These are phyloP conservation scores for Sebastes matsubarae DNA, from an alignment of 2,797 vertebrate genomes.

Conservation along the genomic window DNA sequence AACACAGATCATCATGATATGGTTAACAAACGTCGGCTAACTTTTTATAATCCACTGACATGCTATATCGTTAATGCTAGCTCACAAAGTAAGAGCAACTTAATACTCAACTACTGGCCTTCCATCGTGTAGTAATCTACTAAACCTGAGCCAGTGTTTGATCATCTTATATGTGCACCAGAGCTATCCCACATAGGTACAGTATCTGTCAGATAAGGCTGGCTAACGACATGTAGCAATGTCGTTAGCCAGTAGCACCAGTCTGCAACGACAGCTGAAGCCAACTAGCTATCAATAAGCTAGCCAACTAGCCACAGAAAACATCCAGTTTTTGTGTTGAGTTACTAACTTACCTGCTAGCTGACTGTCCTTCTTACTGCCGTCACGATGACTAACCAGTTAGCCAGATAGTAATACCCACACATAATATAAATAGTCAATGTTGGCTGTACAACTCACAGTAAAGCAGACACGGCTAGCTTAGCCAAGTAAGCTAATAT, in stretches of 20 bases:
- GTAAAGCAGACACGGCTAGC: neutral
- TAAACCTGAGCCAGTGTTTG: neutral
- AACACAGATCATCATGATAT: neutral
- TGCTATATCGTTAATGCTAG: conserved; percentile 22
- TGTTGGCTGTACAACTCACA: neutral
- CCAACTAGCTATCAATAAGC: conserved; percentile 32
- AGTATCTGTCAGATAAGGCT: neutral
- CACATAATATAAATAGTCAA: neutral
- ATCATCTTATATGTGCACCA: neutral
- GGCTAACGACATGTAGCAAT: conserved; percentile 5
- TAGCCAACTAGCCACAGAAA: conserved; percentile 25
- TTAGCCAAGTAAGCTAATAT: conserved; percentile 37
- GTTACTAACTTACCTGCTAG: neutral
- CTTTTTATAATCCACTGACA: conserved; percentile 33
- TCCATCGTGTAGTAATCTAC: neutral
- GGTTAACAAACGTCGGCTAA: conserved; percentile 14
- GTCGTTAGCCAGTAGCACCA: neutral
- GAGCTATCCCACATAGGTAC: neutral
- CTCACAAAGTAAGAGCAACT: neutral
- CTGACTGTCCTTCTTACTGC: neutral
- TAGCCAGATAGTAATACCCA: too few relatives aligned
- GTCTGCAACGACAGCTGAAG: conserved; percentile 28
- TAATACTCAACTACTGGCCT: neutral
- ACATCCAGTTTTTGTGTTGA: neutral
- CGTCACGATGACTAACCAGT: neutral